Conservation (phyloP, 2,113 vertebrate genomes). For the Ifrita kowaldi region DNA sequence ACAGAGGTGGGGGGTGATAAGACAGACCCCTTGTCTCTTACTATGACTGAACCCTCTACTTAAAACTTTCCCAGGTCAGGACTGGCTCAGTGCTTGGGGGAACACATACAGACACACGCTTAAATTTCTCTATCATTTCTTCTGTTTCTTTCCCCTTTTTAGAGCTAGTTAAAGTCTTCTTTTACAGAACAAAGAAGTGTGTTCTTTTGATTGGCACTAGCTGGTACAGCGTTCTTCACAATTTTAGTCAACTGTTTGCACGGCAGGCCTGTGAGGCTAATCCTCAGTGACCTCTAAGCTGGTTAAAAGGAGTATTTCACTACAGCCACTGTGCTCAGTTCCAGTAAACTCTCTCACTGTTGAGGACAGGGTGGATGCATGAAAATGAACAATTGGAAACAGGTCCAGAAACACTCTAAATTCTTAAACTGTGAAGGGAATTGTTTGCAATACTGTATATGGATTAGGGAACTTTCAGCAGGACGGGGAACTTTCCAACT, state of each 20-base stretch:
- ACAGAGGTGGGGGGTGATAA: background rate
- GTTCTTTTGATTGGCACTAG: background rate
- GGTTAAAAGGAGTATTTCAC: background rate
- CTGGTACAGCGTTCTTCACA: fast-evolving
- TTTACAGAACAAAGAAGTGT: background rate
- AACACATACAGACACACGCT: background rate
- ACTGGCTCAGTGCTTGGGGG: background rate
- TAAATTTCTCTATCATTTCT: background rate
- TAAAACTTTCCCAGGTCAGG: background rate
- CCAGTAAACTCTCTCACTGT: background rate
- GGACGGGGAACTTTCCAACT: background rate
- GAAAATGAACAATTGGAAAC: background rate
- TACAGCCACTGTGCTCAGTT: background rate
- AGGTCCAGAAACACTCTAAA: background rate
- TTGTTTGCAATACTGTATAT: background rate
- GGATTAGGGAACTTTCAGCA: background rate
- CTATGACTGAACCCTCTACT: background rate
- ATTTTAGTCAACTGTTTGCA: background rate
- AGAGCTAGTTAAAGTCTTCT: background rate
- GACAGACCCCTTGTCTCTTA: background rate
- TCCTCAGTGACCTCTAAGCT: fast-evolving
- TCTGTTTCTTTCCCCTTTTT: background rate
- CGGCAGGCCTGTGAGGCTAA: background rate
- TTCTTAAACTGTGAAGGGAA: background rate
- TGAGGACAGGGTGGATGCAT: background rate